A percentile compares a stretch with the other conserved stretches of the same genome.
Conservation (phyloP, 2,113 vertebrate species). For the Chaetops frenatus region DNA sequence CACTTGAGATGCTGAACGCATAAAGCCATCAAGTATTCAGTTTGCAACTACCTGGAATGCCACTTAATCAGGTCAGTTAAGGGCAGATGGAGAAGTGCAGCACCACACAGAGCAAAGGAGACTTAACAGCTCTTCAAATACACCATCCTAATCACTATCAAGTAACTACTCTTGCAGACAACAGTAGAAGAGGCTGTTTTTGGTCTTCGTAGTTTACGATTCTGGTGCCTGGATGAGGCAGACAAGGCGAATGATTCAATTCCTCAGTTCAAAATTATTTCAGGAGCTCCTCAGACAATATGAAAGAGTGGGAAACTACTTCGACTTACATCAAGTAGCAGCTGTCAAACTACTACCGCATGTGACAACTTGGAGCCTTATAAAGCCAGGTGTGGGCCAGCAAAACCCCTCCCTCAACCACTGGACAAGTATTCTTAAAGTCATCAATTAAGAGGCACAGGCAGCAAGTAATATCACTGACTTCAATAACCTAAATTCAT, state of each 20-base stretch:
- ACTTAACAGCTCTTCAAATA: background rate
- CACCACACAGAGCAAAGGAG: background rate
- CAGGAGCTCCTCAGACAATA: background rate
- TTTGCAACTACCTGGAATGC: background rate
- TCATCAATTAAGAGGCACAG: background rate
- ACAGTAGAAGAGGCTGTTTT: background rate
- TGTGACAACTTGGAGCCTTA: background rate
- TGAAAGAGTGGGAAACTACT: background rate
- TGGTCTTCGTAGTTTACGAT: background rate
- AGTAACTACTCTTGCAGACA: background rate
- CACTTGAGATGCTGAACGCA: background rate
- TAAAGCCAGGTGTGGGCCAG: background rate
- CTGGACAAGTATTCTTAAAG: background rate
- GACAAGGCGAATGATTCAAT: background rate
- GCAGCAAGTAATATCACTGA: background rate
- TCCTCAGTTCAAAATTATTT: background rate
- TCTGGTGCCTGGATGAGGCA: background rate
- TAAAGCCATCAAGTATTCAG: fast-evolving
- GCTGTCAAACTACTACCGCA: background rate
- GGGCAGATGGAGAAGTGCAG: background rate
- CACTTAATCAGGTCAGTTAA: background rate
- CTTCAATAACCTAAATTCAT: background rate
- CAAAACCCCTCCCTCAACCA: background rate
- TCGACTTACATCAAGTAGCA: background rate
- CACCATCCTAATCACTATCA: background rate